A percentile compares a stretch with the other conserved stretches of the same genome.
phyloP scores from a whole-genome alignment of 2,888 invertebrate species.

The Macrosoma leucophasiata region DNA sequence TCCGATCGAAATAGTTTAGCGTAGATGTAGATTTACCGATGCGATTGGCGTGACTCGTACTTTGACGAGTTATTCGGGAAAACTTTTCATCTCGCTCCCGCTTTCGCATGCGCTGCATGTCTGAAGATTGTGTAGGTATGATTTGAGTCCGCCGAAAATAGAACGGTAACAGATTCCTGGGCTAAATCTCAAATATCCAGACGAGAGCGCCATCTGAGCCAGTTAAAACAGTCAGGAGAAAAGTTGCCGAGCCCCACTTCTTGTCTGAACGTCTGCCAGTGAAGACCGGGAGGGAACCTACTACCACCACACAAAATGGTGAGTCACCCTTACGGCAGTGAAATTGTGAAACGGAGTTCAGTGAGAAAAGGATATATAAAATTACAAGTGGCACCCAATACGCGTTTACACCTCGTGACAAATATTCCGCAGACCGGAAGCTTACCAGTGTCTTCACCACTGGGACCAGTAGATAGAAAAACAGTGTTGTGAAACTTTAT shows the following conservation, averaged over 20 bases:
- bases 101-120: constrained; percentile 33
- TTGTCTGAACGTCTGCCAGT: constrained; percentile 85
- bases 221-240: constrained; percentile 83
- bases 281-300: constrained; percentile 79
- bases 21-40: constrained; percentile 70
- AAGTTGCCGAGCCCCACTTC: constrained; percentile 84
- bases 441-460: constrained; percentile 40
- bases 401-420: constrained; percentile 45
- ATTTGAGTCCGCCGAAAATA: constrained; percentile 67
- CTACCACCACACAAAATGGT: constrained; percentile 82
- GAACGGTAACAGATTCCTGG: constrained; percentile 75
- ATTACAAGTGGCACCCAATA: constrained; percentile 46
- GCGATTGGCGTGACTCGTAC: constrained; percentile 49
- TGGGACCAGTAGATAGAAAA: constrained; percentile 28
- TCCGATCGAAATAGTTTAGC: constrained; percentile 71
- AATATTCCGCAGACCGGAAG: constrained; percentile 63
- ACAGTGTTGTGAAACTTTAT: constrained; percentile 67
- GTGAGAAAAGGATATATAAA: constrained; percentile 60
- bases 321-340: constrained; percentile 71
- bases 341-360: constrained; percentile 65
- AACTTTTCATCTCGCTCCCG: constrained; percentile 48
- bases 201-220: constrained; percentile 82
- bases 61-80: constrained; percentile 36
- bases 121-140: constrained; percentile 48
- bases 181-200: constrained; percentile 79